Conservation (phyloP, 1,140 invertebrate genomes). For the Drosophila lacteicornis region DNA sequence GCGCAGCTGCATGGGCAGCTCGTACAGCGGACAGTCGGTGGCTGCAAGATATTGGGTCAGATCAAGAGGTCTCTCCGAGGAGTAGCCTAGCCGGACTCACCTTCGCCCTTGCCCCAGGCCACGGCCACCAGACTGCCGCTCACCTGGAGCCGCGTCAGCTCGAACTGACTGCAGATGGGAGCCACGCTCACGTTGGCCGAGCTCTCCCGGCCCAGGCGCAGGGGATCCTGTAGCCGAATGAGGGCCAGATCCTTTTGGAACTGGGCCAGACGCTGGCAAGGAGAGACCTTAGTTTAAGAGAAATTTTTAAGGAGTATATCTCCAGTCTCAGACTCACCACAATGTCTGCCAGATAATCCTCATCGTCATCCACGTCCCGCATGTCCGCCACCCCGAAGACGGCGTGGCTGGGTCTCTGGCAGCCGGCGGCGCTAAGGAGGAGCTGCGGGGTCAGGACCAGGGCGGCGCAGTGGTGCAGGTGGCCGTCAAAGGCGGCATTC, state of each 20-base stretch:
- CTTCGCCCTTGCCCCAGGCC: constrained; percentile 60
- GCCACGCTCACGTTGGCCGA: constrained; percentile 37
- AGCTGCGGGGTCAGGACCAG: constrained; percentile 47
- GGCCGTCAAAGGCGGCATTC: constrained; percentile 66
- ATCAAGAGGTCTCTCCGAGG: no score
- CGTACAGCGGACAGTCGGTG: constrained; percentile 62
- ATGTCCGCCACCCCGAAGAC: constrained; percentile 67
- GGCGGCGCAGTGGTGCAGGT: constrained; percentile 63
- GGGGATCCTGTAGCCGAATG: constrained; percentile 32
- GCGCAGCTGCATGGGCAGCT: constrained; percentile 65
- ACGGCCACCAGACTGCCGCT: constrained; percentile 56
- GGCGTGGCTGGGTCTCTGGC: constrained; percentile 57
- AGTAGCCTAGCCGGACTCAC: constrained; percentile 19
- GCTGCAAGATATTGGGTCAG: constrained; percentile 11
- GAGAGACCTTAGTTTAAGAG: background rate
- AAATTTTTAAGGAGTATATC: background rate
- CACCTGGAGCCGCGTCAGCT: constrained; percentile 53
- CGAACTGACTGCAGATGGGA: constrained; percentile 54
- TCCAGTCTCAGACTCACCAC: constrained; percentile 23
- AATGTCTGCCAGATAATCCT: constrained; percentile 62
- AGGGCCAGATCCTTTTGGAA: constrained; percentile 50
- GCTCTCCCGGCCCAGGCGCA: constrained; percentile 7
- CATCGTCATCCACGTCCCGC: constrained; percentile 57
- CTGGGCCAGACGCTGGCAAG: constrained; percentile 28
- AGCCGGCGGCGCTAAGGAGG: constrained; percentile 55